phyloP scores from a whole-genome alignment of 2,888 invertebrate species.

The Chymomyza procnemis region DNA sequence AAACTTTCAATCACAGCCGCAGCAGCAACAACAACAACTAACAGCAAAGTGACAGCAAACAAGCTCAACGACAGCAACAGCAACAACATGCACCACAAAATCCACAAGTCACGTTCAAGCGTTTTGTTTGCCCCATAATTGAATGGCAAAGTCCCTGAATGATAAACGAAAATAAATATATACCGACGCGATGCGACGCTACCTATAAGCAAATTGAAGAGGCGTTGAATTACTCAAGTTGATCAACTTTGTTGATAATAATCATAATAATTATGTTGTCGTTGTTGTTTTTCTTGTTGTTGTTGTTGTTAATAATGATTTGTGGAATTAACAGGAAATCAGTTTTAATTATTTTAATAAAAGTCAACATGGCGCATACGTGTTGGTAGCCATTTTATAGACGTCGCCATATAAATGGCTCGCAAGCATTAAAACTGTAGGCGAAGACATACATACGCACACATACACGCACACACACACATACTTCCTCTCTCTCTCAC shows the following conservation, averaged over 20 bases:
- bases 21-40: background rate
- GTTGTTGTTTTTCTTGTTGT: background rate
- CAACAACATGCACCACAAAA: constrained; percentile 1
- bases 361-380: constrained; percentile 41
- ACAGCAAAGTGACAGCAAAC: background rate
- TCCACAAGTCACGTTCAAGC: constrained; percentile 44
- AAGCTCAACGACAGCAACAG: background rate
- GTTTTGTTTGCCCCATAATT: constrained; percentile 47
- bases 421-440: too few species aligned
- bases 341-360: constrained; percentile 66
- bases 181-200: background rate
- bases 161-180: constrained; percentile 19
- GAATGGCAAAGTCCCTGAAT: constrained; percentile 52
- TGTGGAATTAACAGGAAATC: constrained; percentile 46
- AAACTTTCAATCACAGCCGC: constrained; percentile 2
- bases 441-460: background rate
- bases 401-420: background rate
- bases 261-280: background rate
- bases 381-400: constrained; percentile 42
- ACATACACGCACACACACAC: background rate
- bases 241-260: background rate
- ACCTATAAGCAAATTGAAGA: background rate
- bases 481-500: too few species aligned
- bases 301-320: background rate
- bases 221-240: background rate